Evolutionary conservation across 2,888 invertebrate species (phyloP).

Genomic region (Allacma fusca): DNA sequence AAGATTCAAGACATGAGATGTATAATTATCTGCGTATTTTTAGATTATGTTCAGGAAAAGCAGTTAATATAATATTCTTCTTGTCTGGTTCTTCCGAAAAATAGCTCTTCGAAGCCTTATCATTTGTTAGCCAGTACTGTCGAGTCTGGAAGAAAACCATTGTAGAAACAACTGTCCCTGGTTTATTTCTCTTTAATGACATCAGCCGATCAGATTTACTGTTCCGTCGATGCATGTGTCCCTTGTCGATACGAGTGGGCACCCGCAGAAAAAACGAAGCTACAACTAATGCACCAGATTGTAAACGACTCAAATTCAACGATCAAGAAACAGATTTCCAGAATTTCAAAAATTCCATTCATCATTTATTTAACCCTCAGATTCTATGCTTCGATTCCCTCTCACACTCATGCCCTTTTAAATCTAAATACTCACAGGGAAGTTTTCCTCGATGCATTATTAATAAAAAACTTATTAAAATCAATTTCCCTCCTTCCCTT

Average conservation of each 20-base stretch:
- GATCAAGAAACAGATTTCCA: not conserved
- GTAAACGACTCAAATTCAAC: not conserved
- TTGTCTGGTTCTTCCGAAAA: too few relatives aligned
- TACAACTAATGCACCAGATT: too few relatives aligned
- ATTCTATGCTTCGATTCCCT: not conserved
- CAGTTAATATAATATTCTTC: too few relatives aligned
- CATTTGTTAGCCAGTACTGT: slow-evolving; percentile 26
- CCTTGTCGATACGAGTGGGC: too few relatives aligned
- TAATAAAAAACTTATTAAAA: not conserved
- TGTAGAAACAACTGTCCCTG: not conserved
- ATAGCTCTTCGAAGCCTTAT: not conserved
- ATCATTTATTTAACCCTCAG: slow-evolving; percentile 8
- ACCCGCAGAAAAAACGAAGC: too few relatives aligned
- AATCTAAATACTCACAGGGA: too few relatives aligned
- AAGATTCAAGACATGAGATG: too few relatives aligned
- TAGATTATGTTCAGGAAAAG: too few relatives aligned
- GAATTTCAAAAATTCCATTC: not conserved
- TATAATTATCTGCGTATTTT: too few relatives aligned
- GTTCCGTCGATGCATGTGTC: too few relatives aligned
- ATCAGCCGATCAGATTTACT: not conserved
- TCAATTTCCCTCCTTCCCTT: not conserved
- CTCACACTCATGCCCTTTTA: too few relatives aligned
- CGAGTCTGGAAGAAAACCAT: not conserved
- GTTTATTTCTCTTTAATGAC: slow-evolving; percentile 25
- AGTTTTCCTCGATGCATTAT: too few relatives aligned